Base-by-base conservation (phyloP, 2,888 invertebrate species). In the Tiliacea citrago region DNA sequence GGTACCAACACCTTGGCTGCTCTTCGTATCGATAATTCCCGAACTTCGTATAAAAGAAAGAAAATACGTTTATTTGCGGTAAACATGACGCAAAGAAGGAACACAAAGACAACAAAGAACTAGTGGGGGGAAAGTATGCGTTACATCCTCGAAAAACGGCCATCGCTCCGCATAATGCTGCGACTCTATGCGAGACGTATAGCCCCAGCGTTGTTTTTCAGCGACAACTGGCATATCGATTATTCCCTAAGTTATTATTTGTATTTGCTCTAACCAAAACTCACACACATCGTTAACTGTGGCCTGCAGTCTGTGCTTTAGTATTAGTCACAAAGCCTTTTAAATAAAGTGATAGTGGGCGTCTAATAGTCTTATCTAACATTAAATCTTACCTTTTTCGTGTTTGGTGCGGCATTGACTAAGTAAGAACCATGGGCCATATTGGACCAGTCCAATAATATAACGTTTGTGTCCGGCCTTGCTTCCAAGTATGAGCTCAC, bases 331-430 rank as follows among this genome's bases (percentile, higher is more conserved):
- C 21, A 7, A 45, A 42, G 13, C 61, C 67, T 53, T 55, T 18
- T 35, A 35, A 18, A 13, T 45, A 45, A 51, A 42, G 35, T 16
- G 0, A 21, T 10, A 24, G 61, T 79, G 73, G 61, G 79, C 62
- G 79, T 45, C n/a, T 7, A 49, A 63, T 63, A 42, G 4, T 24
- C 24, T 35, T 16, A 7, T 35, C 9, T 9, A 10, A 12, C 10
- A 67, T 62, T 49, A 57, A 62, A 65, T 45, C 39, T 95, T 88
- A 97, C 97, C 90, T 96, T 94, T 89, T 95, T 97, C 7, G 97
- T 97, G 86, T 97, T 97, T 76, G 96, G 94, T 3, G 97, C 97
- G 24, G 97, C 97, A 80, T 97, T 97, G 47, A 97, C 92, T 88
- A 97, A 95, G 82, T 97, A 97, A 0, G 95, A 95, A 0, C 96